Percentiles rank a stretch among this genome's conserved stretches.
These are phyloP conservation scores for Parazoanthus atlanticus DNA, from an alignment of 92 coral and sea anemone genomes.

Conservation along the genomic window DNA sequence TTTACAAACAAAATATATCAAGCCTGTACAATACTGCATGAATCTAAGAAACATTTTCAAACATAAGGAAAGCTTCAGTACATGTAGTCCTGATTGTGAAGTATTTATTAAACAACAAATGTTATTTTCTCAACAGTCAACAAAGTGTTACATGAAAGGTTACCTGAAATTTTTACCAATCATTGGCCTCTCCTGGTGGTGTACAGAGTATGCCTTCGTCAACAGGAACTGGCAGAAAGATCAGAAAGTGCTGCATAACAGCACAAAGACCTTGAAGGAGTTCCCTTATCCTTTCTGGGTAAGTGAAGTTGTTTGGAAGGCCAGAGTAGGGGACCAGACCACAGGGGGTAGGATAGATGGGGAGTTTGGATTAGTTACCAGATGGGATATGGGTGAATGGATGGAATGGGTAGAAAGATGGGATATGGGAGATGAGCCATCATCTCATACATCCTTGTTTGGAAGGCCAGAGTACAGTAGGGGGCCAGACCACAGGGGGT, in stretches of 20 bases:
- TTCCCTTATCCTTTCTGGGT: constrained; percentile 96
- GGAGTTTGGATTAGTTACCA: no score
- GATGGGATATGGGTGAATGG: no score
- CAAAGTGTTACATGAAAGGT: constrained; percentile 92
- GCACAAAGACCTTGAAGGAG: constrained; percentile 76
- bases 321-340: background rate
- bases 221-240: constrained; percentile 90
- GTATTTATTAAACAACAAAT: no score
- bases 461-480: no score
- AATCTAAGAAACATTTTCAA: no score
- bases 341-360: no score
- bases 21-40: no score
- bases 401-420: no score
- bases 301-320: constrained; percentile 22
- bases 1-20: no score
- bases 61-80: background rate
- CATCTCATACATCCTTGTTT: no score
- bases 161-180: constrained; percentile 87
- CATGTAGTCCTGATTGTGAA: background rate
- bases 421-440: no score
- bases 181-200: constrained; percentile 91
- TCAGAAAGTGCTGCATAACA: constrained; percentile 68
- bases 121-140: constrained; percentile 56
- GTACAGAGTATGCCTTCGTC: constrained; percentile 84
- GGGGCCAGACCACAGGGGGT: no score